Evolutionary conservation across 2,797 vertebrate genomes (phyloP).

Genomic region (Cheirogaleus major): DNA sequence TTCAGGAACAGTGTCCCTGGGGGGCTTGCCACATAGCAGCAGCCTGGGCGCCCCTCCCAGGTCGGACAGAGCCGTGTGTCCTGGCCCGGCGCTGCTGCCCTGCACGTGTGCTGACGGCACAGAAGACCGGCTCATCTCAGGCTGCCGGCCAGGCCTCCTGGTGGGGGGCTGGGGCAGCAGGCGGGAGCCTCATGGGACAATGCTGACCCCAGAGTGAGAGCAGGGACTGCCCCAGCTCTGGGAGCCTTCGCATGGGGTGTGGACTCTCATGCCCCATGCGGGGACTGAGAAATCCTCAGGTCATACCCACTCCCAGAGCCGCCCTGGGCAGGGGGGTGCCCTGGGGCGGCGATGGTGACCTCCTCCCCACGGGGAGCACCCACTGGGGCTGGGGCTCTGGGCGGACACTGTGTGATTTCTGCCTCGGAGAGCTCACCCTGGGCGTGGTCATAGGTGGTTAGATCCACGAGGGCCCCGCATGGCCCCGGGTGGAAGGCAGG

Average conservation of each 20-base stretch:
- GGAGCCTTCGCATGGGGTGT: neutral
- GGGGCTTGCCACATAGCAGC: neutral
- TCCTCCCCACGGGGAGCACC: neutral
- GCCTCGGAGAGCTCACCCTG: fast-evolving
- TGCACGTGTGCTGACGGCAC: neutral
- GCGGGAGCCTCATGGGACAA: neutral
- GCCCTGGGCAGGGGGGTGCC: neutral
- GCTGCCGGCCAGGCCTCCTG: neutral
- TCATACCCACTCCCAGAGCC: neutral
- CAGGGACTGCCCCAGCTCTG: neutral
- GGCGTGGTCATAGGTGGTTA: fast-evolving
- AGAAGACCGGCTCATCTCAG: neutral
- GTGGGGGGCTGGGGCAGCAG: neutral
- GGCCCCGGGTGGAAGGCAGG: no score
- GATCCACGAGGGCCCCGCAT: fast-evolving
- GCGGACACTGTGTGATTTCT: neutral
- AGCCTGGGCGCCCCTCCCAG: neutral
- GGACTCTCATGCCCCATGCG: fast-evolving
- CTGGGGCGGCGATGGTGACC: neutral
- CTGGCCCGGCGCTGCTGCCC: fast-evolving
- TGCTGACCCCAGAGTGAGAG: neutral
- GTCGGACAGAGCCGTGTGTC: fast-evolving
- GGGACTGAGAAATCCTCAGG: neutral
- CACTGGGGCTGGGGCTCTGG: no score
- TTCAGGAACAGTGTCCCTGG: neutral